These are phyloP conservation scores for Neogale vison DNA, from an alignment of 2,113 vertebrate genomes.

Conservation along the genomic window DNA sequence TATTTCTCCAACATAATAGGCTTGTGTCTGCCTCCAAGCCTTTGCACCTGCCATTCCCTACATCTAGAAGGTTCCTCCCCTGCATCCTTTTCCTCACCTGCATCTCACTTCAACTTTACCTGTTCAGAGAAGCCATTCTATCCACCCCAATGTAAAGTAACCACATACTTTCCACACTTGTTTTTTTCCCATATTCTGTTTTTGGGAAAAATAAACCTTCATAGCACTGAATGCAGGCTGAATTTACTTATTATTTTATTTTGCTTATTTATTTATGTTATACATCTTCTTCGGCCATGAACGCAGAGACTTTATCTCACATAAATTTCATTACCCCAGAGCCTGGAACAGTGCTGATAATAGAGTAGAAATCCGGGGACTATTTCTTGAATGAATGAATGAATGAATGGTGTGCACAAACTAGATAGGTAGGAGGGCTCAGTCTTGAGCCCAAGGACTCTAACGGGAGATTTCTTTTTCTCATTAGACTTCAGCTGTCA, in stretches of 20 bases:
- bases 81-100: accelerated
- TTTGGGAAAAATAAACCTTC: background rate
- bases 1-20: background rate
- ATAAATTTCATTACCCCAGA: background rate
- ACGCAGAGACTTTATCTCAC: background rate
- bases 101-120: background rate
- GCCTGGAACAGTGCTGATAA: background rate
- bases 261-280: background rate
- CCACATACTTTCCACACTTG: background rate
- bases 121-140: background rate
- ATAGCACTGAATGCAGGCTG: background rate
- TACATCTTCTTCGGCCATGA: background rate
- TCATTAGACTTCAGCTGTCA: background rate
- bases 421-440: background rate
- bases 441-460: background rate
- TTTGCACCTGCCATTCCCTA: background rate
- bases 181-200: background rate
- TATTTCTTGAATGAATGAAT: background rate
- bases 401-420: background rate
- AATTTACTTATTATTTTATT: background rate
- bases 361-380: background rate
- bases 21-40: background rate
- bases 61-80: background rate
- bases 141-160: background rate
- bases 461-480: background rate